These are phyloP conservation scores for Teleogryllus occipitalis DNA, from an alignment of 1,140 invertebrate species.

Conservation along the genomic window DNA sequence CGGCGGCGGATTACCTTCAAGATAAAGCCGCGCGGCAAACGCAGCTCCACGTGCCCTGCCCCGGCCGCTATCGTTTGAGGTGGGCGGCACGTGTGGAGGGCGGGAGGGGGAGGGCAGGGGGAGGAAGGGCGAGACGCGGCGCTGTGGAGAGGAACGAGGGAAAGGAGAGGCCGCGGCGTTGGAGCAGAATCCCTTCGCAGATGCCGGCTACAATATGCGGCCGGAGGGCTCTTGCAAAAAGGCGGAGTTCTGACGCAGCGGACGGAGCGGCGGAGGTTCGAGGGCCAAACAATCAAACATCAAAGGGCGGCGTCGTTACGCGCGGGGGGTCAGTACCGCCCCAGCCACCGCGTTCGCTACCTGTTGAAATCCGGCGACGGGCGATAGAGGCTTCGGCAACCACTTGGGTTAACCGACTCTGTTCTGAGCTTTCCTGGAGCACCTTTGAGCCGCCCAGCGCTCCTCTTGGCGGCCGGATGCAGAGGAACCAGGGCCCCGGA, in stretches of 20 bases:
- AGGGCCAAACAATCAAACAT: conserved; percentile 1
- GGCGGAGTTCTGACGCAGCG: background rate
- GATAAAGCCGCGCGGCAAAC: no score
- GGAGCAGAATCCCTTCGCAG: background rate
- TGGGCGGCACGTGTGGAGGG: no score
- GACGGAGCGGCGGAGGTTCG: background rate
- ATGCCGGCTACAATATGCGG: background rate
- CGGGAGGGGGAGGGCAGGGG: background rate
- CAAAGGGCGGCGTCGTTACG: background rate
- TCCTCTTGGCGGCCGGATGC: no score
- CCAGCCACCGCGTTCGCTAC: background rate
- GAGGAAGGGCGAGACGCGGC: background rate
- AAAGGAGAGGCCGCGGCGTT: background rate
- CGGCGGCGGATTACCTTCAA: no score
- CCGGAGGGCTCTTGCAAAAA: background rate
- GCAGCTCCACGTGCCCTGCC: no score
- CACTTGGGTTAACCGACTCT: background rate
- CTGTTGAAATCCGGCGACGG: background rate
- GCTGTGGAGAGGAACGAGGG: background rate
- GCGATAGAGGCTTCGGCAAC: background rate
- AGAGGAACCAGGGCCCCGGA: no score
- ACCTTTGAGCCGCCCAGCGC: background rate
- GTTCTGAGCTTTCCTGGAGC: background rate
- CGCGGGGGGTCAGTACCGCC: background rate
- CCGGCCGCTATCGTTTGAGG: no score